phyloP scores from a whole-genome alignment of 37 sponge, comb jelly and placozoan genomes.

The Mnemiopsis leidyi region DNA sequence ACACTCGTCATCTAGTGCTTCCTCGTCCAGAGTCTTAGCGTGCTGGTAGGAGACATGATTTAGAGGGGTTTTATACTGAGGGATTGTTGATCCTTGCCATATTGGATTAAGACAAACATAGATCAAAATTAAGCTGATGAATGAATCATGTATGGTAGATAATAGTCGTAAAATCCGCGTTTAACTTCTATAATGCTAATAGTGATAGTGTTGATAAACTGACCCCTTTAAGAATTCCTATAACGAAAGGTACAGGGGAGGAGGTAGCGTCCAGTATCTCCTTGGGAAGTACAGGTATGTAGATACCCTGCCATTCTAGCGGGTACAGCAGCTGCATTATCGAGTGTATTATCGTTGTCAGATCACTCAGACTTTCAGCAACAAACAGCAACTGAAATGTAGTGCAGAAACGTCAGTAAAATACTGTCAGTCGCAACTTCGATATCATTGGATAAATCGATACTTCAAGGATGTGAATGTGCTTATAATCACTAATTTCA shows the following conservation, averaged over 20 bases:
- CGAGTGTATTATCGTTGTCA: conserved; percentile 37
- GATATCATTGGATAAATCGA: too few relatives aligned
- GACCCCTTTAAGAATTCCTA: conserved; percentile 54
- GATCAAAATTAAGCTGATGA: too few relatives aligned
- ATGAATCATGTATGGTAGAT: too few relatives aligned
- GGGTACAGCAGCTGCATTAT: conserved; percentile 63
- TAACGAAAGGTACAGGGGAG: conserved; percentile 57
- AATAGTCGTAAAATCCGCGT: too few relatives aligned
- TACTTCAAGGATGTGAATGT: too few relatives aligned
- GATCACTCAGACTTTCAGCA: conserved; percentile 42
- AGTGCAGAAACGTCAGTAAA: too few relatives aligned
- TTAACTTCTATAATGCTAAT: not conserved
- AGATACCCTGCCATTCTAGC: conserved; percentile 61
- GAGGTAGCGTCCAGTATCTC: conserved; percentile 59
- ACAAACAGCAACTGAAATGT: conserved; percentile 36
- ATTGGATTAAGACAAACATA: too few relatives aligned
- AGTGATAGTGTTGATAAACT: not conserved
- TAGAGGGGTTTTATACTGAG: too few relatives aligned
- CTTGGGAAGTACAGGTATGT: conserved; percentile 50
- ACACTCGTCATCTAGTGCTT: conserved; percentile 62
- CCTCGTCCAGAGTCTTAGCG: conserved; percentile 42
- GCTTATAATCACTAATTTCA: too few relatives aligned
- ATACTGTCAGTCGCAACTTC: too few relatives aligned
- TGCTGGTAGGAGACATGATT: too few relatives aligned
- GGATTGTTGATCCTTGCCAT: too few relatives aligned